A percentile compares a stretch with the other conserved stretches of the same genome.
These are phyloP conservation scores for Seriola dumerili DNA, from an alignment of 2,113 vertebrate genomes.

Conservation along the genomic window DNA sequence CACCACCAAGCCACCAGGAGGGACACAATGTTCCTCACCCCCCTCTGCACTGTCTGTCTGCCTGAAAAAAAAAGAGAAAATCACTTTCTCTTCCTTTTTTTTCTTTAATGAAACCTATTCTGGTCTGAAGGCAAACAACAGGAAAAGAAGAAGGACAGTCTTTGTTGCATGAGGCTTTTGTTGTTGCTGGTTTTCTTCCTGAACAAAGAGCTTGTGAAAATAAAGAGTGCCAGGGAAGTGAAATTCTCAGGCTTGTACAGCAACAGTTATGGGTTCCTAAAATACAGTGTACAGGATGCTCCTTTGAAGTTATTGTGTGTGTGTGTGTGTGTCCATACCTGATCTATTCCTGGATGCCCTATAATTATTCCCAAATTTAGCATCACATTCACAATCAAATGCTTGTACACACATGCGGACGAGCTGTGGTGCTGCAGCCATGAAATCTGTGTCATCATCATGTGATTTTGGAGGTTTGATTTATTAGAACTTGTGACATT, in stretches of 20 bases:
- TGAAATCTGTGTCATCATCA: constrained; percentile 2
- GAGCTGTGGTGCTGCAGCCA: not conserved
- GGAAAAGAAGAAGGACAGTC: constrained; percentile 16
- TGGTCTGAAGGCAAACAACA: constrained; percentile 32
- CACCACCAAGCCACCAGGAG: constrained; percentile 57
- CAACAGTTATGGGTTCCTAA: constrained; percentile 27
- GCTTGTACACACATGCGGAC: constrained; percentile 23
- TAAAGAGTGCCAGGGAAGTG: constrained; percentile 27
- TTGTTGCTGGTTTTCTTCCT: constrained; percentile 6
- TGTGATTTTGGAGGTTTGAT: not conserved
- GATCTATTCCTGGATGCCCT: constrained; percentile 56
- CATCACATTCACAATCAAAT: constrained; percentile 47
- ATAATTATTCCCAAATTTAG: constrained; percentile 61
- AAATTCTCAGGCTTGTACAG: constrained; percentile 20
- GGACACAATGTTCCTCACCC: constrained; percentile 70
- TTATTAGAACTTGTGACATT: not conserved
- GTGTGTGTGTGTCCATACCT: not conserved
- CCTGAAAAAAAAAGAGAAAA: not conserved
- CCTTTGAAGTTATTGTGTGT: constrained; percentile 40
- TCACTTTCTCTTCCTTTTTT: not conserved
- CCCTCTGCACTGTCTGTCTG: constrained; percentile 18
- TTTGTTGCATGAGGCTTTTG: constrained; percentile 14
- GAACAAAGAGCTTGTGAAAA: constrained; percentile 26
- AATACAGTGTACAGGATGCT: constrained; percentile 54
- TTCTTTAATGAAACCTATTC: constrained; percentile 28